phyloP scores from a whole-genome alignment of 2,888 invertebrate species.

The Dynastes hyllus region DNA sequence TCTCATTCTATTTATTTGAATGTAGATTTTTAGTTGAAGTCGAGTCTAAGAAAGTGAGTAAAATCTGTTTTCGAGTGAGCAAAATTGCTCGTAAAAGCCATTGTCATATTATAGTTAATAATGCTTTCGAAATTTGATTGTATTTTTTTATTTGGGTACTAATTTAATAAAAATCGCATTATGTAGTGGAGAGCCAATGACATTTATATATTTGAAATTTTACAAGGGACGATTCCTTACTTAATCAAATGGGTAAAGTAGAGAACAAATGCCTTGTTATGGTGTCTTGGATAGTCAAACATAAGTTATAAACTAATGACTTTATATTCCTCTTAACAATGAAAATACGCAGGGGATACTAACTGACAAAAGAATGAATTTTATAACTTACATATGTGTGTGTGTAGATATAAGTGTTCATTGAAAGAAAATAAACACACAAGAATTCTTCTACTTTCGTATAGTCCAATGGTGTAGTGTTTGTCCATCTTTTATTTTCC shows the following conservation, averaged over 20 bases:
- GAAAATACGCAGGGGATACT: constrained; percentile 10
- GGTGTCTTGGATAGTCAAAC: background rate
- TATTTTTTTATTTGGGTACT: no score
- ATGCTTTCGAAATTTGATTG: no score
- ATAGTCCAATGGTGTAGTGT: constrained; percentile 48
- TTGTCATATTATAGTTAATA: no score
- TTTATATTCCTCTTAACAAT: constrained; percentile 25
- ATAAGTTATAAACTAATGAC: constrained; percentile 29
- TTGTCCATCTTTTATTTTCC: constrained; percentile 51
- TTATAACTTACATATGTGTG: constrained; percentile 27
- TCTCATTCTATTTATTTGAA: no score
- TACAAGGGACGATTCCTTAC: background rate
- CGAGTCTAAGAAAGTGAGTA: no score
- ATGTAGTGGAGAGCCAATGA: no score
- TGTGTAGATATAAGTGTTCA: constrained; percentile 36
- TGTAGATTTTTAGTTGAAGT: no score
- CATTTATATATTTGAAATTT: background rate
- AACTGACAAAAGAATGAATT: constrained; percentile 38
- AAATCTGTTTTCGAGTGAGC: no score
- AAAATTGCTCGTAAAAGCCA: no score
- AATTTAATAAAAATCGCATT: no score
- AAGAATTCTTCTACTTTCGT: constrained; percentile 46
- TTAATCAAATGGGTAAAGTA: background rate
- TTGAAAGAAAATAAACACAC: constrained; percentile 44
- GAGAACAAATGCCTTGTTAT: constrained; percentile 15